A percentile compares a stretch with the other conserved stretches of the same genome.
Evolutionary conservation across 2,113 vertebrate species (phyloP).

Genomic region (Bothrops jararaca): DNA sequence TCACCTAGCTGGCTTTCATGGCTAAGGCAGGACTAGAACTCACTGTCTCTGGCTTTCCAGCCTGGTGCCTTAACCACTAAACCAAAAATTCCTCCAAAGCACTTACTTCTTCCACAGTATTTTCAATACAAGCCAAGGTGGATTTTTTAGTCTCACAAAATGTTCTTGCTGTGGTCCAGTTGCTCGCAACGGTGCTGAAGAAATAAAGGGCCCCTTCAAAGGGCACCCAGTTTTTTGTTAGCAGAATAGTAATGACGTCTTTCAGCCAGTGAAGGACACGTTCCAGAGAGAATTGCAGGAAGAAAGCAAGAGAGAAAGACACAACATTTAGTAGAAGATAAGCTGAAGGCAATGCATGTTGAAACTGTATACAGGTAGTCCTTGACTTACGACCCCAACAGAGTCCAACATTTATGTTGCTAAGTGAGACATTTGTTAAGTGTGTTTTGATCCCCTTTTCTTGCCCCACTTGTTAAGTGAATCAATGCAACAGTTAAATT

Average conservation of each 20-base stretch:
- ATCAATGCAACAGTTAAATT: neutral
- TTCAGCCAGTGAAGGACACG: neutral
- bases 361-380: neutral
- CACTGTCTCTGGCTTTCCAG: neutral
- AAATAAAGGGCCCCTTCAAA: neutral
- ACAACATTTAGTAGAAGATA: neutral
- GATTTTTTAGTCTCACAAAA: neutral
- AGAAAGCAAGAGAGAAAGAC: neutral
- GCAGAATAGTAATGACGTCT: neutral
- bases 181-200: neutral
- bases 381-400: neutral
- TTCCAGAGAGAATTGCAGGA: neutral
- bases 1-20: neutral
- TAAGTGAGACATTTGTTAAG: neutral
- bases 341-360: neutral
- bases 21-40: no score
- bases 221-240: neutral
- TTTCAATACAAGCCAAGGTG: neutral
- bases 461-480: neutral
- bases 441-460: neutral
- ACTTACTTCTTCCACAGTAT: neutral
- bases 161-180: neutral
- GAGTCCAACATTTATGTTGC: neutral
- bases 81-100: neutral
- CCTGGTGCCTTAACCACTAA: neutral